These are phyloP conservation scores for Felis chaus DNA, from an alignment of 2,113 vertebrate species.

Conservation along the genomic window DNA sequence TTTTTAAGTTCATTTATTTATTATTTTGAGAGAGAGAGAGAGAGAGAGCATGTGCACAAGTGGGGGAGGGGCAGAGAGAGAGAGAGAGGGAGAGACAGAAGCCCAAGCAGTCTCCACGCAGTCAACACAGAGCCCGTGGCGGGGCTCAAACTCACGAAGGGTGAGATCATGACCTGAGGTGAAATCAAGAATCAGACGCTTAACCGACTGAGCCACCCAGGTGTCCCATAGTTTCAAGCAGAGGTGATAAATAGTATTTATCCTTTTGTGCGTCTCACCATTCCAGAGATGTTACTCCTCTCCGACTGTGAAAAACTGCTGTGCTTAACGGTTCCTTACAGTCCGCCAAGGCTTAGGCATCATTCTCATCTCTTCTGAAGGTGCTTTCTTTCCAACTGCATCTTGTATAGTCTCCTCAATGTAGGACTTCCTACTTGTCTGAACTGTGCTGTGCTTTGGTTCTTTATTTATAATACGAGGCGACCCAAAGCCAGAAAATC, in stretches of 20 bases:
- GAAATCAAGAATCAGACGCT: too few relatives aligned
- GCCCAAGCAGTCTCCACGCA: too few relatives aligned
- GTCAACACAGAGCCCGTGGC: too few relatives aligned
- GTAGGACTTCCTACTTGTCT: not conserved
- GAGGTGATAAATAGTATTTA: not conserved
- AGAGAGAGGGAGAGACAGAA: too few relatives aligned
- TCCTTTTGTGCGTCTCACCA: not conserved
- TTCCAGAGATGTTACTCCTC: not conserved
- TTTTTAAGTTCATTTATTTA: too few relatives aligned
- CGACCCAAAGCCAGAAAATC: not conserved
- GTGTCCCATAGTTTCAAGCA: not conserved
- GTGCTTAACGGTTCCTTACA: not conserved
- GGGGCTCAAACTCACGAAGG: too few relatives aligned
- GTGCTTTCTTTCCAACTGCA: not conserved
- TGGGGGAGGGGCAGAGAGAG: too few relatives aligned
- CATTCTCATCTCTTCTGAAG: not conserved
- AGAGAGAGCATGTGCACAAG: too few relatives aligned
- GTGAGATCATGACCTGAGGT: too few relatives aligned
- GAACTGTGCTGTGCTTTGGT: not conserved
- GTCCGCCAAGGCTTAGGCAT: not conserved
- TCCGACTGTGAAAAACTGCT: not conserved
- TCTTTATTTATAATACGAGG: not conserved
- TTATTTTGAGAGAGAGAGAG: too few relatives aligned
- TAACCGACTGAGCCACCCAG: too few relatives aligned
- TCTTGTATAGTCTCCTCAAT: not conserved